Percentiles rank a stretch among this genome's conserved stretches.
phyloP scores from a whole-genome alignment of 2,113 vertebrate genomes.

The Australoheros scitulus region DNA sequence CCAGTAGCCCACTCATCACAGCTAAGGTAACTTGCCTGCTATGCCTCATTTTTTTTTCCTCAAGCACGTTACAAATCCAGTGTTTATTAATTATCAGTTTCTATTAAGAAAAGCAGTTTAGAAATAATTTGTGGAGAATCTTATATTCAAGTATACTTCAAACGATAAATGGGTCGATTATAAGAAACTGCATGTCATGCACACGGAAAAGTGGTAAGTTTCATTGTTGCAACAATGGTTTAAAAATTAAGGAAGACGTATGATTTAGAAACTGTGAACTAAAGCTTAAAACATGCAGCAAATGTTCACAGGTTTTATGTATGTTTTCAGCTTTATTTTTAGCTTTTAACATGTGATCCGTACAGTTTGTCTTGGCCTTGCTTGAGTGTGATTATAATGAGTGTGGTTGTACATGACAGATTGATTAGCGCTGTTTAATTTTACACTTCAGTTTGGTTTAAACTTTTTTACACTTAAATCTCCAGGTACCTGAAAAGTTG shows the following conservation, averaged over 20 bases:
- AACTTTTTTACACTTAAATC: not conserved
- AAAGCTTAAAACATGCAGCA: not conserved
- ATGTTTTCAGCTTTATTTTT: not conserved
- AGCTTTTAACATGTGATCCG: not conserved
- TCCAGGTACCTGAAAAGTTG: constrained; percentile 95
- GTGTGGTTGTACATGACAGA: not conserved
- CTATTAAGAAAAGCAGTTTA: not conserved
- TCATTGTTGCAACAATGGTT: constrained; percentile 5
- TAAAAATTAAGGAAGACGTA: constrained; percentile 16
- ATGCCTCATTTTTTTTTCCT: not conserved
- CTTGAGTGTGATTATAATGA: not conserved
- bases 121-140: not conserved
- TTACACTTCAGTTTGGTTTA: not conserved
- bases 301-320: not conserved
- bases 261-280: not conserved
- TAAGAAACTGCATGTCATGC: not conserved
- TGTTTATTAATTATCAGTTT: not conserved
- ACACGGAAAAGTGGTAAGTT: not conserved
- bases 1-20: constrained; percentile 92
- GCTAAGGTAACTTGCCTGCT: constrained; percentile 84
- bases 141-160: not conserved
- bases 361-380: not conserved
- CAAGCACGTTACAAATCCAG: not conserved
- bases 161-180: not conserved
- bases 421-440: not conserved